Evolutionary conservation across 1,140 invertebrate species (phyloP).

Genomic region (Lordiphosa mommai): DNA sequence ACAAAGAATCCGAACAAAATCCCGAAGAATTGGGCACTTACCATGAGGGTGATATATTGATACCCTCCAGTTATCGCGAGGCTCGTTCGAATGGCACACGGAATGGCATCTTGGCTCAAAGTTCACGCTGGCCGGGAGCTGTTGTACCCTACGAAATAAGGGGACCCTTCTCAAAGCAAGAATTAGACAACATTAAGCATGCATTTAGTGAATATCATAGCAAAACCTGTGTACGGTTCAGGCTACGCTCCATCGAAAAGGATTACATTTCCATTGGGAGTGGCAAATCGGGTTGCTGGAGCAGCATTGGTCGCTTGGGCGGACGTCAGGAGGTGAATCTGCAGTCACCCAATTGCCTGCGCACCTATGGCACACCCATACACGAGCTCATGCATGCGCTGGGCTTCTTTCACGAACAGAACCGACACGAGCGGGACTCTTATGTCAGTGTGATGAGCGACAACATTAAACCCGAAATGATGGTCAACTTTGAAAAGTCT

Average conservation of each 20-base stretch:
- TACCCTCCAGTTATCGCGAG: constrained; percentile 83
- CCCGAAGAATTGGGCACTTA: constrained; percentile 88
- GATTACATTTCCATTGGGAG: constrained; percentile 87
- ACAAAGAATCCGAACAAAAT: constrained; percentile 82
- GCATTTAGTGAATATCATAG: constrained; percentile 86
- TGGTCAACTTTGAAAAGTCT: constrained; percentile 86
- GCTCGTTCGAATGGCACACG: constrained; percentile 24
- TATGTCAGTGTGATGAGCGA: constrained; percentile 86
- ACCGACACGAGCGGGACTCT: constrained; percentile 87
- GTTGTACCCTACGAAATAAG: constrained; percentile 86
- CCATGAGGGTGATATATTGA: constrained; percentile 84
- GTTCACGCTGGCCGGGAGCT: constrained; percentile 84
- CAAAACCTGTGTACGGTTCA: constrained; percentile 87
- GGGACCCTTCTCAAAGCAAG: constrained; percentile 82
- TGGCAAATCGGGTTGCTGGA: constrained; percentile 88
- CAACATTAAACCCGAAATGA: constrained; percentile 86
- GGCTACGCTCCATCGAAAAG: constrained; percentile 82
- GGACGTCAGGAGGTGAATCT: constrained; percentile 78
- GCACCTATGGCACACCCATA: constrained; percentile 87
- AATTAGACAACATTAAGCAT: constrained; percentile 81
- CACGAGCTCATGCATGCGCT: constrained; percentile 92
- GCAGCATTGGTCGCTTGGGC: constrained; percentile 86
- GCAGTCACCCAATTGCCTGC: constrained; percentile 84
- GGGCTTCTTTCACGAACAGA: constrained; percentile 94
- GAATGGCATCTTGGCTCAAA: constrained; percentile 84